Evolutionary conservation across 2,888 invertebrate species (phyloP), one percentile per base, ranked within the genome.

Genomic region (Hirtodrosophila cameraria): DNA sequence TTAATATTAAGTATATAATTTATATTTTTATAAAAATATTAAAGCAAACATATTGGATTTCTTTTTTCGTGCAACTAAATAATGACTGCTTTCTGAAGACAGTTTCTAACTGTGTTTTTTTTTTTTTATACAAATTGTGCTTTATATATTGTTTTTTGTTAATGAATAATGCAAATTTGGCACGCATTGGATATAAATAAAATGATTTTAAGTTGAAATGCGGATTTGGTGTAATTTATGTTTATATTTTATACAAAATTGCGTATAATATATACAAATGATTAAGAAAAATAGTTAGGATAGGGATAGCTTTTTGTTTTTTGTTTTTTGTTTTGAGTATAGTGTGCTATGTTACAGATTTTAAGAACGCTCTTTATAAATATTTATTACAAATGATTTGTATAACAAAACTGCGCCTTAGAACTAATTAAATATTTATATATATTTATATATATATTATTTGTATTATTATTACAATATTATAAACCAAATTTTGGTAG

Each of bases 321-420:
- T n/a, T n/a, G n/a, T n/a, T n/a, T n/a, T n/a, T n/a, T n/a, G n/a
- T n/a, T 25, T 12, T 49, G 23, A n/a, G 1, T 42, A 42, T 23
- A 60, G 46, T 52, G 35, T 69, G 45, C 59, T 72, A 73, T 57
- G 50, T 64, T 66, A 70, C 62, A 55, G 66, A 60, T 60, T n/a
- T 46, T 39, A 68, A 55, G 59, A 72, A 72, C 50, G 73, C 62
- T 66, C 41, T 59, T 58, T 48, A 82, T 82, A 79, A 82, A 79
- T 85, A 79, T 79, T 66, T 72, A 85, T 79, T 79, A 79, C 79
- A 79, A 79, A 82, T 85, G 78, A 78, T 85, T 79, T 79, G 79
- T 79, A 79, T 85, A 79, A 79, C 86, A 79, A 79, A 77, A 78
- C 67, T 85, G 75, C 66, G 72, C 9, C 79, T 85, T 79, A 79